Evolutionary conservation across 2,113 vertebrate genomes (phyloP).

Genomic region (Colinus virginianus): DNA sequence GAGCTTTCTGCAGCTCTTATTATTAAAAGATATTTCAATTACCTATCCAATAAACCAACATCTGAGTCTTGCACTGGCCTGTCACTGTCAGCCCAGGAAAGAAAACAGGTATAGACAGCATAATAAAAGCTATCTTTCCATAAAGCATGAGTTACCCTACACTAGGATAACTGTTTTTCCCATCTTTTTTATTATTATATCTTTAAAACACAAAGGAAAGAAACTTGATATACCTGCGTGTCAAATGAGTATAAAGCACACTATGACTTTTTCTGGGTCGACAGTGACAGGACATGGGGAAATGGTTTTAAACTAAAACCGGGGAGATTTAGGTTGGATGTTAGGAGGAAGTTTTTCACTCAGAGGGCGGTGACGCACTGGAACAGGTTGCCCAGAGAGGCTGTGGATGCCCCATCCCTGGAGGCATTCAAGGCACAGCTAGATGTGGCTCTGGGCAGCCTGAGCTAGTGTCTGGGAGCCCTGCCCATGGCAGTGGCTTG

Average conservation of each 20-base stretch:
- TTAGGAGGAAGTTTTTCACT: too few relatives aligned
- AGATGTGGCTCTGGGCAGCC: too few relatives aligned
- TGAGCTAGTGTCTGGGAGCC: too few relatives aligned
- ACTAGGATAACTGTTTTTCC: neutral
- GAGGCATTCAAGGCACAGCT: too few relatives aligned
- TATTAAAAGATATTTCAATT: neutral
- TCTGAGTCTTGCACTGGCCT: neutral
- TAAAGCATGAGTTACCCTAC: neutral
- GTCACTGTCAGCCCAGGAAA: neutral
- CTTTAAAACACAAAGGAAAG: neutral
- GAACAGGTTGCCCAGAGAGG: too few relatives aligned
- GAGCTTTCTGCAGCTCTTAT: neutral
- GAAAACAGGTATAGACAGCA: neutral
- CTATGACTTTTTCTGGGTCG: neutral
- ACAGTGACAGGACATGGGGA: too few relatives aligned
- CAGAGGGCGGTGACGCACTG: too few relatives aligned
- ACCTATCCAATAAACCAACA: neutral
- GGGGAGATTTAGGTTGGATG: too few relatives aligned
- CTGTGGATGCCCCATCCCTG: too few relatives aligned
- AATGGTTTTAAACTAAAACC: too few relatives aligned
- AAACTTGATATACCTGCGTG: neutral
- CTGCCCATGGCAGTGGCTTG: too few relatives aligned
- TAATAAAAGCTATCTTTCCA: neutral
- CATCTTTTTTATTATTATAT: neutral
- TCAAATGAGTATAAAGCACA: neutral